Conservation (phyloP, 2,888 invertebrate species). For the Tridacna gigas region DNA sequence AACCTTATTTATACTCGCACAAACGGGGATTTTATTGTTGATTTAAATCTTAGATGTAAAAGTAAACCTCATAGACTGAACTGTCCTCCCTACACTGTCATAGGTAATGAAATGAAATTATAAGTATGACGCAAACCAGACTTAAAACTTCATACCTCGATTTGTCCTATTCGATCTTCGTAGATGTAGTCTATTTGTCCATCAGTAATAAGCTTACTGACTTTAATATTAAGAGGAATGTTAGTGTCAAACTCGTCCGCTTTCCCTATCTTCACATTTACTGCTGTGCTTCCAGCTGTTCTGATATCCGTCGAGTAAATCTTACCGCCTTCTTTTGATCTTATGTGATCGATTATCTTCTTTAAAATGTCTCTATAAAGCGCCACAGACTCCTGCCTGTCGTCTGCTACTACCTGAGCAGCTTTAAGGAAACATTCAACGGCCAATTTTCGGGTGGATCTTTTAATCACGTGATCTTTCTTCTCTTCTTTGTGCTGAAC, state of each 20-base stretch:
- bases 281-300: slow-evolving; percentile 47
- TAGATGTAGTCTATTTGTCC: slow-evolving; percentile 30
- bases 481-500: slow-evolving; percentile 8
- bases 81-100: no score
- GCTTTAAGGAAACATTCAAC: slow-evolving; percentile 12
- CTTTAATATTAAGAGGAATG: slow-evolving; percentile 34
- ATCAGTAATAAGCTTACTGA: neutral
- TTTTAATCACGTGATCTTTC: slow-evolving; percentile 13
- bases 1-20: no score
- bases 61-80: no score
- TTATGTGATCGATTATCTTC: slow-evolving; percentile 30
- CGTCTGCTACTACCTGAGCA: slow-evolving; percentile 22
- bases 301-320: slow-evolving; percentile 28
- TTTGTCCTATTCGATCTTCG: slow-evolving; percentile 14
- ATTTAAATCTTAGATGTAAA: no score
- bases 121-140: no score
- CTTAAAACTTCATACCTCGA: slow-evolving; percentile 4
- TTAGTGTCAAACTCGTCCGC: slow-evolving; percentile 57
- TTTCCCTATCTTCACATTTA: slow-evolving; percentile 51
- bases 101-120: no score
- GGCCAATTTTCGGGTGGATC: neutral
- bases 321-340: slow-evolving; percentile 31
- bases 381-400: slow-evolving; percentile 25
- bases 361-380: slow-evolving; percentile 19
- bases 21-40: no score